These are phyloP conservation scores for Nyctibius grandis DNA, from an alignment of 2,797 vertebrate species.

Conservation along the genomic window DNA sequence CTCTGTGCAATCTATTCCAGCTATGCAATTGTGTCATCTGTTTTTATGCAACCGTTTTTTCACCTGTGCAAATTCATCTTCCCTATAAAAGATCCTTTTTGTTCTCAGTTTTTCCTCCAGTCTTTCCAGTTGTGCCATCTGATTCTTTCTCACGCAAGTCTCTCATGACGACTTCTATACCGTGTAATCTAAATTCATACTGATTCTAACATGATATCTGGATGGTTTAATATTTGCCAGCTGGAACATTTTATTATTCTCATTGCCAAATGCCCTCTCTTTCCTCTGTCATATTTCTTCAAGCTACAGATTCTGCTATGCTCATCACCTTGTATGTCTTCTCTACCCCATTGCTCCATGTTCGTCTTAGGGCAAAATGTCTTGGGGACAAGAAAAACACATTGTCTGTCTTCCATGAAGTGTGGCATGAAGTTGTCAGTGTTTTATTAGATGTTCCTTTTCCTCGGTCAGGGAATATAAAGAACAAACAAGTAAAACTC, in stretches of 20 bases:
- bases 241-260: background rate
- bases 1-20: background rate
- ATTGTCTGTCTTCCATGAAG: background rate
- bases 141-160: conserved; percentile 23
- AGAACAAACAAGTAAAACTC: background rate
- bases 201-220: background rate
- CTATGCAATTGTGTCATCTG: conserved; percentile 10
- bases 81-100: background rate
- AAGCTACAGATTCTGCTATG: background rate
- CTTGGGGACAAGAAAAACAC: background rate
- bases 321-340: background rate
- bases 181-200: background rate
- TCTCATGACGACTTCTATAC: conserved; percentile 13
- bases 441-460: background rate
- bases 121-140: conserved; percentile 8
- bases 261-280: background rate
- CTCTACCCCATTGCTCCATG: background rate
- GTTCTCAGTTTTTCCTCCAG: background rate
- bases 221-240: conserved; percentile 28
- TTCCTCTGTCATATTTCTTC: background rate
- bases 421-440: background rate
- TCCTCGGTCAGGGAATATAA: background rate
- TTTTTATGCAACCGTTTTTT: conserved; percentile 21
- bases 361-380: background rate
- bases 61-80: conserved; percentile 18